Base-by-base conservation (phyloP, 2,888 invertebrate genomes). In the Tetrapedia diversipes region DNA sequence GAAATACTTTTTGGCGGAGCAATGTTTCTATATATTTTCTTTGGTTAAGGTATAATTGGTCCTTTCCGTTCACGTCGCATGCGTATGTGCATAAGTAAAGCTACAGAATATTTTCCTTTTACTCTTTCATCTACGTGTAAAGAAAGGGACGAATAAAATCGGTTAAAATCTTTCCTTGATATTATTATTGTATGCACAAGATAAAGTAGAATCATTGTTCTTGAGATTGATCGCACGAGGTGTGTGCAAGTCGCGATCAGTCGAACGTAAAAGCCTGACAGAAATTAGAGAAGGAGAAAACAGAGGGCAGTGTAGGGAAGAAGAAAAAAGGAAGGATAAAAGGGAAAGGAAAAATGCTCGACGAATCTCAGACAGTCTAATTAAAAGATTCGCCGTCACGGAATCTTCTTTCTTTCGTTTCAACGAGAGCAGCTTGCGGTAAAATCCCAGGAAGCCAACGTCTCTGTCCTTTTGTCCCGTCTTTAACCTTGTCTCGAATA, bases 281-380 rank as follows among this genome's bases (percentile, higher is more conserved):
- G 27, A 32, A 39, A 34, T 53, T 27, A 22, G 24, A 34, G 49
- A 56, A 63, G 51, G n/a, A 16, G 41, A n/a, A 51, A 43, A 22
- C 7, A 61, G 54, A 54, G 63, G 27, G 60, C 43, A 72, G 69
- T 45, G 47, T 77, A 74, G 22, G 39, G 32, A 57, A 41, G 27
- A 29, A 47, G 22, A 34, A 34, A n/a, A 57, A 10, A 32, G 22
- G 24, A 4, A 16, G 34, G n/a, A n/a, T n/a, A 11, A 64, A 61
- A 59, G 59, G 37, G 67, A 53, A 70, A 72, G 71, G 45, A 51
- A 77, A 79, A 83, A 83, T 78, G 80, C 80, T 83, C 49, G 68
- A 73, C 73, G 67, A 85, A 86, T 86, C 86, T 83, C 79, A 86
- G 86, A 77, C 72, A 69, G 82, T 75, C 65, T 86, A 86, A 86